Evolutionary conservation across 2,888 invertebrate species (phyloP).

Genomic region (Ormyrus rosae): DNA sequence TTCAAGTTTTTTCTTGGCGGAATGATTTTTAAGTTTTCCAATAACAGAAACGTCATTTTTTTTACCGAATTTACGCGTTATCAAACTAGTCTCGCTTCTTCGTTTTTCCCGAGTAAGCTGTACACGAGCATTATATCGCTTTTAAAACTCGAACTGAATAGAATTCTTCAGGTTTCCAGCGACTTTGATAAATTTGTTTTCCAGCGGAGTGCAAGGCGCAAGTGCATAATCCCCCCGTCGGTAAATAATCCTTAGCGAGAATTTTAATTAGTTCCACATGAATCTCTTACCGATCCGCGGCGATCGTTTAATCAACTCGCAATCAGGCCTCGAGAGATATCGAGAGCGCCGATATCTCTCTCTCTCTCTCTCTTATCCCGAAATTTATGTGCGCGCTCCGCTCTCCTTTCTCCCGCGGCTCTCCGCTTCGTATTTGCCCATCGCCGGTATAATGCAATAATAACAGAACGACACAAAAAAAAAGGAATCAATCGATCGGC

Average conservation of each 20-base stretch:
- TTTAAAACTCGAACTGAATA: too few relatives aligned
- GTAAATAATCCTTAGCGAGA: conserved; percentile 42
- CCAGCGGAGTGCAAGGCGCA: not conserved
- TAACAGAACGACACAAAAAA: conserved; percentile 22
- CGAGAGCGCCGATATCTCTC: not conserved
- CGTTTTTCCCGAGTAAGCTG: too few relatives aligned
- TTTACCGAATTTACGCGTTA: too few relatives aligned
- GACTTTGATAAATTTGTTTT: conserved; percentile 11
- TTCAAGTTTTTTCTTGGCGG: too few relatives aligned
- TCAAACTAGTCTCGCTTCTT: too few relatives aligned
- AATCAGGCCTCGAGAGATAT: not conserved
- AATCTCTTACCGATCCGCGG: conserved; percentile 14
- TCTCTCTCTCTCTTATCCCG: conserved; percentile 29
- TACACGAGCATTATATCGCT: too few relatives aligned
- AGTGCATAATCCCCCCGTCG: conserved; percentile 35
- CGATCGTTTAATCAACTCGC: conserved; percentile 11
- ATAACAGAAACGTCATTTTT: too few relatives aligned
- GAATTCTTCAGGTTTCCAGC: too few relatives aligned
- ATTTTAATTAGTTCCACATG: conserved; percentile 45
- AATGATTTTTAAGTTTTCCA: too few relatives aligned
- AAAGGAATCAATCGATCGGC: conserved; percentile 53
- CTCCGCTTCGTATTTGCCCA: not conserved
- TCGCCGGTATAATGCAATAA: conserved; percentile 34
- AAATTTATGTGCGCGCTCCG: conserved; percentile 26
- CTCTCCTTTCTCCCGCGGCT: too few relatives aligned